phyloP scores from a whole-genome alignment of 2,113 vertebrate species.

The Oxyruncus cristatus region DNA sequence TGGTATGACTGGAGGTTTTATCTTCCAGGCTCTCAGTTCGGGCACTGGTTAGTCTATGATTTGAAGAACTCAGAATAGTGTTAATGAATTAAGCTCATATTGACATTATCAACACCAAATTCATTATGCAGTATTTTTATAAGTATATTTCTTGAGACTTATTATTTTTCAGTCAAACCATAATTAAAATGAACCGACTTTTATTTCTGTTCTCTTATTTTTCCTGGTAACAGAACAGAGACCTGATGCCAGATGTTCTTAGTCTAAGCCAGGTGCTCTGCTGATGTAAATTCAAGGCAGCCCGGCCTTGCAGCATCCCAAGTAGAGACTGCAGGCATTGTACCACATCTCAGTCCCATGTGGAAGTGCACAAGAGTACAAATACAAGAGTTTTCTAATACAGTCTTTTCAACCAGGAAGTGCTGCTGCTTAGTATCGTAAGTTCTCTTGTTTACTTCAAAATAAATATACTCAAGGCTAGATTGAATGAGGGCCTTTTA shows the following conservation, averaged over 20 bases:
- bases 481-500: background rate
- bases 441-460: conserved; percentile 23
- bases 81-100: background rate
- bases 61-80: background rate
- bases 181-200: background rate
- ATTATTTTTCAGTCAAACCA: background rate
- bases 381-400: background rate
- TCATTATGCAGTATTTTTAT: background rate
- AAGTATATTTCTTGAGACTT: background rate
- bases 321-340: background rate
- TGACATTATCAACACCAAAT: background rate
- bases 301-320: background rate
- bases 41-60: background rate
- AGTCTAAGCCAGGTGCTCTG: background rate
- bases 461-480: background rate
- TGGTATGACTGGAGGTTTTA: background rate
- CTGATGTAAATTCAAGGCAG: background rate
- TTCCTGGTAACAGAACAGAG: background rate
- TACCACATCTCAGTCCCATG: background rate
- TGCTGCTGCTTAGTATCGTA: background rate
- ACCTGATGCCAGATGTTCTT: background rate
- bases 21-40: background rate
- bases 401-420: background rate
- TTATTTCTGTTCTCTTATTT: background rate
- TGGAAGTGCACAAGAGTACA: background rate